Evolutionary conservation across 2,797 vertebrate genomes (phyloP).

Genomic region (Octomys mimax): DNA sequence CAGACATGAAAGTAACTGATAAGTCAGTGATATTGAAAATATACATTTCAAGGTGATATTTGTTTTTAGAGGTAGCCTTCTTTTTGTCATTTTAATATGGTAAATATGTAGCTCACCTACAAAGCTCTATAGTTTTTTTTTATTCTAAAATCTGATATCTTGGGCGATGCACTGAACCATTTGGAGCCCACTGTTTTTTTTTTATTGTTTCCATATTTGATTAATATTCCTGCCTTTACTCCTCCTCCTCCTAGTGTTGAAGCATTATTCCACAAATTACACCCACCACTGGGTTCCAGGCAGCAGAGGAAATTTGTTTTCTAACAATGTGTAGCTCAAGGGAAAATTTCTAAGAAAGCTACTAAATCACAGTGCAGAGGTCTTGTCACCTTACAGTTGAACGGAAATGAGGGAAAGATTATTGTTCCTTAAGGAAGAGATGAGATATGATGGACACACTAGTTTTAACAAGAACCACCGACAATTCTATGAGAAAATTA

Average conservation of each 20-base stretch:
- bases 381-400: not conserved
- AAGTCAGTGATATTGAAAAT: not conserved
- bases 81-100: not conserved
- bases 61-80: not conserved
- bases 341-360: not conserved
- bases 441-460: not conserved
- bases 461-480: not conserved
- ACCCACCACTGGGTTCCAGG: conserved; percentile 34
- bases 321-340: not conserved
- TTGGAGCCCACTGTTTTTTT: not conserved
- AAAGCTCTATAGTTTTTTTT: not conserved
- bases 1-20: not conserved
- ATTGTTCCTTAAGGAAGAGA: not conserved
- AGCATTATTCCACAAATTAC: conserved; percentile 28
- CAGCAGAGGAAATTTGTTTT: conserved; percentile 50
- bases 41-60: not conserved
- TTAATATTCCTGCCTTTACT: conserved; percentile 26
- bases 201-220: conserved; percentile 33
- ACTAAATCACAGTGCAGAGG: not conserved
- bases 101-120: not conserved
- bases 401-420: not conserved
- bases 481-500: not conserved
- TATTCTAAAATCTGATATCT: not conserved
- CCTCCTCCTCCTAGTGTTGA: not conserved
- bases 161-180: not conserved